Conservation (phyloP, 2,888 invertebrate genomes). For the Phengaris alcon region DNA sequence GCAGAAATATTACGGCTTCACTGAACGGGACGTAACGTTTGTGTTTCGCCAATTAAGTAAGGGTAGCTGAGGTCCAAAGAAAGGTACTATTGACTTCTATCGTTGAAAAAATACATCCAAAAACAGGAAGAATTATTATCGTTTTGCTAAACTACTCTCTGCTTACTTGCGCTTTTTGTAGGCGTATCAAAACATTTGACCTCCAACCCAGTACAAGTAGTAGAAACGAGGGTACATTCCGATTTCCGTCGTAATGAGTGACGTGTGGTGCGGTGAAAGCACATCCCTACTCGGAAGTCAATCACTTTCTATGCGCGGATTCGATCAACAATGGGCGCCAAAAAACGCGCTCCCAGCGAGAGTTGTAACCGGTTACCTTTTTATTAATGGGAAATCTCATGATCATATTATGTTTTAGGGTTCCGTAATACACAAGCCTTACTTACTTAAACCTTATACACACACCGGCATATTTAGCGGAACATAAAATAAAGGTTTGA, state of each 20-base stretch:
- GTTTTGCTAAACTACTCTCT: not conserved
- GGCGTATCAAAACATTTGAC: not conserved
- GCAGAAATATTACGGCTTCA: too few relatives aligned
- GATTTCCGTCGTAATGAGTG: not conserved
- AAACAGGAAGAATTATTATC: too few relatives aligned
- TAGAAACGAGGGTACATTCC: not conserved
- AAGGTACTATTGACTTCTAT: too few relatives aligned
- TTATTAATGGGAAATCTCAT: slow-evolving; percentile 31
- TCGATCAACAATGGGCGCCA: slow-evolving; percentile 42
- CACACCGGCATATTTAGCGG: too few relatives aligned
- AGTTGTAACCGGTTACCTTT: slow-evolving; percentile 33
- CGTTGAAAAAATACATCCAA: too few relatives aligned
- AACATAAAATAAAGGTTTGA: too few relatives aligned
- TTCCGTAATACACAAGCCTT: too few relatives aligned
- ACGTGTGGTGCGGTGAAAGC: slow-evolving; percentile 4
- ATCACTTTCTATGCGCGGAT: slow-evolving; percentile 40
- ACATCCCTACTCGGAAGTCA: slow-evolving; percentile 35
- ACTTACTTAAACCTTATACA: too few relatives aligned
- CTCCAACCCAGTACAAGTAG: not conserved
- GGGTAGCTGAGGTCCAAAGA: too few relatives aligned
- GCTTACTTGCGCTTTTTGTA: not conserved
- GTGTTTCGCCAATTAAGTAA: too few relatives aligned
- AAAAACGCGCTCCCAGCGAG: slow-evolving; percentile 50
- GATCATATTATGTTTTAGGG: not conserved
- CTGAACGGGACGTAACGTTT: too few relatives aligned